These are phyloP conservation scores for Disparrhopalites patrizii DNA, from an alignment of 2,888 invertebrate species.

Conservation along the genomic window DNA sequence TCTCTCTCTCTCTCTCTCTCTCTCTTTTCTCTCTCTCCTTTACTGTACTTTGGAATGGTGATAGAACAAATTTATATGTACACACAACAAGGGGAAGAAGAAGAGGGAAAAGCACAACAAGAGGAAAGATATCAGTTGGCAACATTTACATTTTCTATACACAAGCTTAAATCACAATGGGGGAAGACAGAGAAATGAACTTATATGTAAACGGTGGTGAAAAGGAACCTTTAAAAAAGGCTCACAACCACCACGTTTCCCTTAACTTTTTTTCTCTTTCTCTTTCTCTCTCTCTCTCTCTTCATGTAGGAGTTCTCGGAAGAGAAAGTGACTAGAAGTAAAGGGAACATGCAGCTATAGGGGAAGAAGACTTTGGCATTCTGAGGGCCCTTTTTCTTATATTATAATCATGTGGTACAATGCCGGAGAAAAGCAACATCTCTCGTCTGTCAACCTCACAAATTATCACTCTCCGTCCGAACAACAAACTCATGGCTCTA, in stretches of 20 bases:
- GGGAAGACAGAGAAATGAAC: too few species aligned
- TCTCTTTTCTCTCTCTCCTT: conserved; percentile 5
- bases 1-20: too few species aligned
- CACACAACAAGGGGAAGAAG: too few species aligned
- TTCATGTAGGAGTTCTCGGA: too few species aligned
- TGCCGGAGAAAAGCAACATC: conserved; percentile 34
- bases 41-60: not conserved
- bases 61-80: conserved; percentile 4
- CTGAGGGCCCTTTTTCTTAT: conserved; percentile 22
- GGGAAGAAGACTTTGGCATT: not conserved
- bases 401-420: conserved; percentile 44
- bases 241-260: not conserved
- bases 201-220: not conserved
- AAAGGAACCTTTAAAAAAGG: not conserved
- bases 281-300: too few species aligned
- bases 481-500: conserved; percentile 20
- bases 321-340: too few species aligned
- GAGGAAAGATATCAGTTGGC: conserved; percentile 1
- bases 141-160: not conserved
- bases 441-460: conserved; percentile 35
- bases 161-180: too few species aligned
- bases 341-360: too few species aligned
- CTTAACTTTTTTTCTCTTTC: conserved; percentile 9
- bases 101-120: too few species aligned
- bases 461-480: conserved; percentile 25